Conservation (phyloP, 1,140 invertebrate species). For the Ctenoplectra terminalis region DNA sequence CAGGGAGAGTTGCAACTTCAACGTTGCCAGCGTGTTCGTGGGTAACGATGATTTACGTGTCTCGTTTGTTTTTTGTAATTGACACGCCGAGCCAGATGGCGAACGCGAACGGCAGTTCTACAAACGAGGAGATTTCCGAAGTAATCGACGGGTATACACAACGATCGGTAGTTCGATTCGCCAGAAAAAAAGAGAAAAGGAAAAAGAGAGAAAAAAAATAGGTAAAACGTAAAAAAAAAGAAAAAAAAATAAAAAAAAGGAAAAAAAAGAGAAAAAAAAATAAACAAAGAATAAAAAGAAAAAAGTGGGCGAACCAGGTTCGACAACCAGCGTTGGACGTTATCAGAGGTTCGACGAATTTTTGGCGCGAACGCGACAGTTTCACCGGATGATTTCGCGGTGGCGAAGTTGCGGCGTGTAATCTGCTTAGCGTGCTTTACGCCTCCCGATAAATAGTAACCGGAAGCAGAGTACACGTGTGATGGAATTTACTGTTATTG, state of each 20-base stretch:
- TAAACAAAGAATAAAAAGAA: background rate
- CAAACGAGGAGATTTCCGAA: slow-evolving; percentile 61
- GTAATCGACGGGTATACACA: slow-evolving; percentile 53
- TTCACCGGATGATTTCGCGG: background rate
- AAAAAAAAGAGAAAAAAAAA: background rate
- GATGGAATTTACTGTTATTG: slow-evolving; percentile 40
- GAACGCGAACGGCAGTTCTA: slow-evolving; percentile 45
- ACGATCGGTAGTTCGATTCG: background rate
- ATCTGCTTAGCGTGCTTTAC: slow-evolving; percentile 45
- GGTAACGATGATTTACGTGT: slow-evolving; percentile 65
- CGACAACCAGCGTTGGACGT: background rate
- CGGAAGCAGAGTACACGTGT: slow-evolving; percentile 8
- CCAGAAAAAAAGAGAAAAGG: background rate
- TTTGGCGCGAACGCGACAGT: background rate
- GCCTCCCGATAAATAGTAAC: slow-evolving; percentile 36
- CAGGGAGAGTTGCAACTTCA: slow-evolving; percentile 41
- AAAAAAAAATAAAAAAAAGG: background rate
- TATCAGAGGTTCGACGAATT: background rate
- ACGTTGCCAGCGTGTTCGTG: slow-evolving; percentile 24
- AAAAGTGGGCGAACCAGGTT: background rate
- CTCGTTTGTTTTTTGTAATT: slow-evolving; percentile 68
- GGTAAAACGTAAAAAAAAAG: no score
- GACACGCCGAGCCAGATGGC: slow-evolving; percentile 63
- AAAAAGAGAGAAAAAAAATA: background rate
- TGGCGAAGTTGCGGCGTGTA: slow-evolving; percentile 25